Percentiles rank a stretch among this genome's conserved stretches.
Conservation (phyloP, 2,797 vertebrate genomes). For the Eulemur coronatus region DNA sequence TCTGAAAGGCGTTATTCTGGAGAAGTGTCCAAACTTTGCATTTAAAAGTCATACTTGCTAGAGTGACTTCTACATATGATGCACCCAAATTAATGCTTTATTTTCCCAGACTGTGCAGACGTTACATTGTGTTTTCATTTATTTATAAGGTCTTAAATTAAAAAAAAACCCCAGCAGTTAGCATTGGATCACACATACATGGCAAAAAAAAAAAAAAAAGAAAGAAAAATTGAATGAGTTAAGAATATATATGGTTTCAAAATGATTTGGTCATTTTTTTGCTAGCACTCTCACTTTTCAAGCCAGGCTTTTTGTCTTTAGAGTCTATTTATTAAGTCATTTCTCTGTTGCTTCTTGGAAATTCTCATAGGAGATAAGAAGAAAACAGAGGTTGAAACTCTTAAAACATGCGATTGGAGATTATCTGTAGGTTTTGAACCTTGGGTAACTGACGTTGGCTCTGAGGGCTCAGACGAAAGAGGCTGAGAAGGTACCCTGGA, state of each 20-base stretch:
- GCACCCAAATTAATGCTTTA: not conserved
- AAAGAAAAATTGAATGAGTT: not conserved
- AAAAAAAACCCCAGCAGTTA: not conserved
- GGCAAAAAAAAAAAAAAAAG: not conserved
- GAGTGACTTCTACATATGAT: not conserved
- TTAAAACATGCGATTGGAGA: not conserved
- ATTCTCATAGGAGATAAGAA: not conserved
- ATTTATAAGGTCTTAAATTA: not conserved
- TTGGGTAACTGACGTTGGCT: not conserved
- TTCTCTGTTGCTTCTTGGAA: not conserved
- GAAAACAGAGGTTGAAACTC: not conserved
- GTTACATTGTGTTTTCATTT: not conserved
- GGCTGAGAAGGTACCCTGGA: not conserved
- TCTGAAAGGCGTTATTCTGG: not conserved
- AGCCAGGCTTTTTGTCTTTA: not conserved
- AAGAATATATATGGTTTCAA: not conserved
- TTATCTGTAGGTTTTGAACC: slow-evolving; percentile 17
- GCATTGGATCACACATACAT: not conserved
- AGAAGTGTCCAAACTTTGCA: not conserved
- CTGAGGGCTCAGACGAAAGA: not conserved
- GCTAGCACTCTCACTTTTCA: not conserved
- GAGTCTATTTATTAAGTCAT: not conserved
- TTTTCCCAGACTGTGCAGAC: not conserved
- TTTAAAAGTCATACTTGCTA: not conserved
- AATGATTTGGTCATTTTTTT: not conserved